Conservation (phyloP, 2,113 vertebrate genomes). For the Sapayoa aenigma region DNA sequence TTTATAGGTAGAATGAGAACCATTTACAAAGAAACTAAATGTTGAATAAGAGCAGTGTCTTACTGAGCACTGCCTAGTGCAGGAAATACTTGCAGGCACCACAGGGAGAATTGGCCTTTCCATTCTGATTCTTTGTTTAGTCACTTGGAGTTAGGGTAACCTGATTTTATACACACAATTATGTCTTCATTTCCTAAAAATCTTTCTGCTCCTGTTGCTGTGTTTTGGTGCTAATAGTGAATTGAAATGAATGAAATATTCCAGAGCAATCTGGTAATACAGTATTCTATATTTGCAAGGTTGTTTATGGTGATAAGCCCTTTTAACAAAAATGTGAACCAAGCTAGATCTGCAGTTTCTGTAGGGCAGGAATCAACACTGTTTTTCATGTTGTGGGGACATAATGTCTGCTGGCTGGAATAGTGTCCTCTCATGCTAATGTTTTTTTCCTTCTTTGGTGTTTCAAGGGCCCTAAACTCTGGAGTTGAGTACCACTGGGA, state of each 20-base stretch:
- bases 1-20: not conserved
- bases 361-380: not conserved
- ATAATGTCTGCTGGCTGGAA: not conserved
- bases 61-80: not conserved
- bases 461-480: conserved; percentile 88
- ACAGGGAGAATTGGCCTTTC: not conserved
- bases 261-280: not conserved
- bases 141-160: conserved; percentile 8
- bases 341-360: not conserved
- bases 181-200: conserved; percentile 23
- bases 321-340: not conserved
- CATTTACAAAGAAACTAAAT: not conserved
- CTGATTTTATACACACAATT: conserved; percentile 8
- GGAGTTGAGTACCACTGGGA: conserved; percentile 91
- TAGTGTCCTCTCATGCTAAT: not conserved
- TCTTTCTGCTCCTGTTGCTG: not conserved
- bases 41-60: not conserved
- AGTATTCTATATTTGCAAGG: not conserved
- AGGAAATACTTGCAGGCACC: not conserved
- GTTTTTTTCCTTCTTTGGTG: conserved; percentile 18
- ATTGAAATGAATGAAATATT: not conserved
- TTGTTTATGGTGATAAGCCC: not conserved
- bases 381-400: not conserved
- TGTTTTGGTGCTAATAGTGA: not conserved
- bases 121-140: not conserved